Evolutionary conservation across 2,888 invertebrate species (phyloP).

Genomic region (Thereva nobilitata): DNA sequence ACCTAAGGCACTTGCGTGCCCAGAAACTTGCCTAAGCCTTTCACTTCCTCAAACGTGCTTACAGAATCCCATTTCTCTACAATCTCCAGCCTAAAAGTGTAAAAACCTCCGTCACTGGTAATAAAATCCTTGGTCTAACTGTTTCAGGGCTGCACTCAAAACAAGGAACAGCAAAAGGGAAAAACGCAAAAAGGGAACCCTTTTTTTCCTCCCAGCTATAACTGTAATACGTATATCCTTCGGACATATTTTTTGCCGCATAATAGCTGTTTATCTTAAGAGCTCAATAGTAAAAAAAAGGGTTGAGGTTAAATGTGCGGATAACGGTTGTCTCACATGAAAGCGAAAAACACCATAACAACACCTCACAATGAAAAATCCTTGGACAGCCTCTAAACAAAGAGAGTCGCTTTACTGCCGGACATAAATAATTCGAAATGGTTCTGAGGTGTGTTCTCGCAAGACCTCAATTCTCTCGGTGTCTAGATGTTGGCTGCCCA

Average conservation of each 20-base stretch:
- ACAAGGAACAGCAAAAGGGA: slow-evolving; percentile 10
- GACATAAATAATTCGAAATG: slow-evolving; percentile 40
- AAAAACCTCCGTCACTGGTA: slow-evolving; percentile 6
- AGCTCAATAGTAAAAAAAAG: slow-evolving; percentile 39
- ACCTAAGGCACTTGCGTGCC: no score
- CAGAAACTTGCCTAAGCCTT: no score
- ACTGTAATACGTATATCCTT: slow-evolving; percentile 5
- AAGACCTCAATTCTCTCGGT: neutral
- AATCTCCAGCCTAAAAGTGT: no score
- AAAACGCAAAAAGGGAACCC: slow-evolving; percentile 4
- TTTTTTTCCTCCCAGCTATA: slow-evolving; percentile 4
- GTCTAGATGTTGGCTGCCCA: neutral
- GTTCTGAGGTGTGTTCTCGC: slow-evolving; percentile 37
- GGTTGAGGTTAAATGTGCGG: slow-evolving; percentile 41
- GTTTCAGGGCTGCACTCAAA: slow-evolving; percentile 2
- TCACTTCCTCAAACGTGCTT: no score
- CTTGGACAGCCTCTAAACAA: slow-evolving; percentile 39
- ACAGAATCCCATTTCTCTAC: no score
- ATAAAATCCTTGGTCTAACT: slow-evolving; percentile 33
- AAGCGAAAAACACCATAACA: slow-evolving; percentile 35
- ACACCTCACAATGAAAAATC: slow-evolving; percentile 36
- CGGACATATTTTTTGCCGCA: slow-evolving; percentile 37
- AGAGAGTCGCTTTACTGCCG: slow-evolving; percentile 36
- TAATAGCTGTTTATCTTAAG: slow-evolving; percentile 41
- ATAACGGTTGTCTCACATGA: slow-evolving; percentile 41